Evolutionary conservation across 2,113 vertebrate genomes (phyloP).

Genomic region (Leucosticte australis): DNA sequence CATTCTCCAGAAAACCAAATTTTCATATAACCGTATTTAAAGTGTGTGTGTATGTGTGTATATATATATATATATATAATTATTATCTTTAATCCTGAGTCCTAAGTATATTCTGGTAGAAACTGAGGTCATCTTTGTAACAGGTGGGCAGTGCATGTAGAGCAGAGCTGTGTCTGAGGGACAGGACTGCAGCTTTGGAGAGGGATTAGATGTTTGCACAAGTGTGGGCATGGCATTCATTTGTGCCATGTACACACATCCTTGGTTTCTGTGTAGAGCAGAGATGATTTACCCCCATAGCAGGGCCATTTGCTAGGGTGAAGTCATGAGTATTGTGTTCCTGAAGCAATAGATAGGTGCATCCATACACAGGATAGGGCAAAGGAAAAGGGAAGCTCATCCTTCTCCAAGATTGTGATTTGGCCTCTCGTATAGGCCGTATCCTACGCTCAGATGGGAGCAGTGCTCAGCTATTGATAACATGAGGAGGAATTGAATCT

Average conservation of each 20-base stretch:
- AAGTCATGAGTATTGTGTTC: not conserved
- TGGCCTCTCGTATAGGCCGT: not conserved
- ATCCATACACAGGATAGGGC: not conserved
- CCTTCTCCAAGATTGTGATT: not conserved
- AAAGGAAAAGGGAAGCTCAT: not conserved
- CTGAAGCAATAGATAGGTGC: not conserved
- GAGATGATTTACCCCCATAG: not conserved
- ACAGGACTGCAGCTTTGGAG: not conserved
- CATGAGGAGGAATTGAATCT: not conserved
- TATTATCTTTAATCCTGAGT: not conserved
- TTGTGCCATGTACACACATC: not conserved
- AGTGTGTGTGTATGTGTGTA: accelerated
- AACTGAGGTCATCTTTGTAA: not conserved
- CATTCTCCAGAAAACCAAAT: not conserved
- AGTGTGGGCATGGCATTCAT: not conserved
- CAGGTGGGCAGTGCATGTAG: not conserved
- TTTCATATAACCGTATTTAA: not conserved
- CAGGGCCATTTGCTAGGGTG: not conserved
- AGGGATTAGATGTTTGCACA: not conserved
- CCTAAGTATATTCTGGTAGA: not conserved
- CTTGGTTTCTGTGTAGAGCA: not conserved
- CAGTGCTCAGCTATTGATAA: not conserved
- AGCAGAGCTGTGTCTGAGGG: not conserved
- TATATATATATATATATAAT: too few species aligned
- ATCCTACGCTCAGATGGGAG: not conserved